These are phyloP conservation scores for Bothrops alternatus DNA, from an alignment of 2,797 vertebrate species.

Conservation along the genomic window DNA sequence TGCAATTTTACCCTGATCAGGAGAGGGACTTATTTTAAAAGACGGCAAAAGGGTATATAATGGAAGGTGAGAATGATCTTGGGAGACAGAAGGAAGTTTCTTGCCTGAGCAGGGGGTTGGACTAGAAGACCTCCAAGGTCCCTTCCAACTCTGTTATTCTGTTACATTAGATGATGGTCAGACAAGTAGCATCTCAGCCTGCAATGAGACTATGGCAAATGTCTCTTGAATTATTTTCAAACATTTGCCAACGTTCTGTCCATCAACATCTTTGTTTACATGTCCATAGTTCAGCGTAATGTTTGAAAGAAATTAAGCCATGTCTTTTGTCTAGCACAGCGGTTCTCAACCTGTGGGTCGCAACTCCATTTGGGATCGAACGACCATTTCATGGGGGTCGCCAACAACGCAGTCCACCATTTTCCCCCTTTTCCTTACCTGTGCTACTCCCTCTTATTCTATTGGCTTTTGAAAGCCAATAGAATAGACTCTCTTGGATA, in stretches of 20 bases:
- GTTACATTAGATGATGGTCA: not conserved
- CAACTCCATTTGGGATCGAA: too few species aligned
- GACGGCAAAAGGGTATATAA: not conserved
- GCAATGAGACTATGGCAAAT: not conserved
- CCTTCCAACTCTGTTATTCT: not conserved
- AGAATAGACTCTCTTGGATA: too few species aligned
- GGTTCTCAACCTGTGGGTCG: too few species aligned
- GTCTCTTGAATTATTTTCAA: not conserved
- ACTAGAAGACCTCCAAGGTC: not conserved
- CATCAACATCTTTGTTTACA: not conserved
- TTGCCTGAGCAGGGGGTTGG: not conserved
- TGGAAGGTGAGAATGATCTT: not conserved
- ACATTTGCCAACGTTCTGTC: not conserved
- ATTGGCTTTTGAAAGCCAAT: too few species aligned
- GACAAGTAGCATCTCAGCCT: not conserved
- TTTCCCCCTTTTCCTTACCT: too few species aligned
- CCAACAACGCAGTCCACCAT: too few species aligned
- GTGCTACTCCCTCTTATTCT: too few species aligned
- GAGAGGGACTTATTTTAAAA: not conserved
- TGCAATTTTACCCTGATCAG: not conserved
- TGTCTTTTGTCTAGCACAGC: too few species aligned
- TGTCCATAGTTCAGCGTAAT: not conserved
- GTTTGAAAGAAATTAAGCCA: not conserved
- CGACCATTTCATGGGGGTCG: too few species aligned
- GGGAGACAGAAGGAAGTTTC: not conserved